A percentile compares a stretch with the other conserved stretches of the same genome.
phyloP scores from a whole-genome alignment of 2,797 vertebrate species.

The Atherinosoma microstoma region DNA sequence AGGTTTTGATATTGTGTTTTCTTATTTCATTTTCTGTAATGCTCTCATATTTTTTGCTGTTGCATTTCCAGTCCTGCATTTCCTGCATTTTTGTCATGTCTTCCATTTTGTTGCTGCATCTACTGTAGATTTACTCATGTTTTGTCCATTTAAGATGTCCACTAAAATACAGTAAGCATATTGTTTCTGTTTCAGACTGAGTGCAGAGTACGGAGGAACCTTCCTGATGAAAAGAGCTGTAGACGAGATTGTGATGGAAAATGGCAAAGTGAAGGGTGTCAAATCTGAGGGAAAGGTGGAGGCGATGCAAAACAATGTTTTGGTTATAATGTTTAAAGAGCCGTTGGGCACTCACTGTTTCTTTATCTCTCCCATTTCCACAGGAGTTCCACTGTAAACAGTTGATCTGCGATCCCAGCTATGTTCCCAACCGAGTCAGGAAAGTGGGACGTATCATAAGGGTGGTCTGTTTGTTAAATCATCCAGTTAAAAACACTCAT shows the following conservation, averaged over 20 bases:
- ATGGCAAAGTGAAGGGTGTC: conserved; percentile 80
- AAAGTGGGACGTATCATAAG: conserved; percentile 81
- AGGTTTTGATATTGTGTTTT: too few species aligned
- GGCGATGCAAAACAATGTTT: not conserved
- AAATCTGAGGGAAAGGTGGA: conserved; percentile 80
- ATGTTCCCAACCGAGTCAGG: conserved; percentile 77
- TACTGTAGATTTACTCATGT: too few species aligned
- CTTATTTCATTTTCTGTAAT: too few species aligned
- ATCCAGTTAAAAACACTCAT: conserved; percentile 84
- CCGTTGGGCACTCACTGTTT: not conserved
- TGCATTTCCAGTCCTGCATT: not conserved
- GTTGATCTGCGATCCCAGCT: conserved; percentile 85
- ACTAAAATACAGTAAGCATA: not conserved
- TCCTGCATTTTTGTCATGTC: too few species aligned
- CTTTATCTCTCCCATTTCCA: not conserved
- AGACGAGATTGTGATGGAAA: conserved; percentile 84
- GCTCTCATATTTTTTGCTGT: not conserved
- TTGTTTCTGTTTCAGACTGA: conserved; percentile 75
- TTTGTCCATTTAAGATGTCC: not conserved
- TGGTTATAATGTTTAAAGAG: not conserved
- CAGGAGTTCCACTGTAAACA: conserved; percentile 85
- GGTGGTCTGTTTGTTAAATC: conserved; percentile 84
- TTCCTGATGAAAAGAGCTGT: conserved; percentile 79
- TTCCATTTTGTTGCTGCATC: too few species aligned
- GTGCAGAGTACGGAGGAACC: conserved; percentile 78